A percentile compares a stretch with the other conserved stretches of the same genome.
Evolutionary conservation across 2,113 vertebrate species (phyloP).

Genomic region (Helogale parvula): DNA sequence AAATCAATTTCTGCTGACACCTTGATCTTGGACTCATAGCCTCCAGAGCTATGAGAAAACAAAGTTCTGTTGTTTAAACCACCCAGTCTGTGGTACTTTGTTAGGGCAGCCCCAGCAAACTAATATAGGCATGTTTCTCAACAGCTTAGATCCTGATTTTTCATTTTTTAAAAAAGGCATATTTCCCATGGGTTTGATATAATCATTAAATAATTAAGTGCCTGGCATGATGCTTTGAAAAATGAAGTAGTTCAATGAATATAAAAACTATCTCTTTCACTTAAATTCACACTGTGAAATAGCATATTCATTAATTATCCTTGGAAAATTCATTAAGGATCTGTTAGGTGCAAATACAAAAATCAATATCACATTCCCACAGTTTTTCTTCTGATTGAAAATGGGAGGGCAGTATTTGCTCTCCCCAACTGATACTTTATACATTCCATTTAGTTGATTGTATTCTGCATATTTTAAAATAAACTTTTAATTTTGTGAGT

Average conservation of each 20-base stretch:
- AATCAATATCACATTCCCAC: constrained; percentile 24
- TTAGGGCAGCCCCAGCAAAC: not conserved
- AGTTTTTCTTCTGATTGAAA: not conserved
- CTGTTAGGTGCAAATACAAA: constrained; percentile 28
- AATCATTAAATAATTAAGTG: constrained; percentile 56
- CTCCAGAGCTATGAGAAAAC: not conserved
- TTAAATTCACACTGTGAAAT: constrained; percentile 37
- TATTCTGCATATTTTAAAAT: not conserved
- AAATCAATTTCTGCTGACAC: not conserved
- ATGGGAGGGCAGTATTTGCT: not conserved
- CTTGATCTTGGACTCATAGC: not conserved
- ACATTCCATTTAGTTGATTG: not conserved
- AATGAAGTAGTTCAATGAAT: constrained; percentile 18
- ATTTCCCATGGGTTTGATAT: not conserved
- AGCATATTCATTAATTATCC: constrained; percentile 50
- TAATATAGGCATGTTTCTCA: not conserved
- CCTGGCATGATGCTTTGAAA: not conserved
- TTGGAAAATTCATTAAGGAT: constrained; percentile 65
- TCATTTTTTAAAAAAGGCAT: not conserved
- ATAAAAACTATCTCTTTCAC: constrained; percentile 35
- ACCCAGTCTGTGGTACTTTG: not conserved
- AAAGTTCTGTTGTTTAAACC: not conserved
- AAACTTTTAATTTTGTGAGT: not conserved
- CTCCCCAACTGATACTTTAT: not conserved
- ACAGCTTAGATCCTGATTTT: not conserved